Percentiles rank a stretch among this genome's conserved stretches.
phyloP scores from a whole-genome alignment of 2,797 vertebrate species.

The Myripristis jacobus region DNA sequence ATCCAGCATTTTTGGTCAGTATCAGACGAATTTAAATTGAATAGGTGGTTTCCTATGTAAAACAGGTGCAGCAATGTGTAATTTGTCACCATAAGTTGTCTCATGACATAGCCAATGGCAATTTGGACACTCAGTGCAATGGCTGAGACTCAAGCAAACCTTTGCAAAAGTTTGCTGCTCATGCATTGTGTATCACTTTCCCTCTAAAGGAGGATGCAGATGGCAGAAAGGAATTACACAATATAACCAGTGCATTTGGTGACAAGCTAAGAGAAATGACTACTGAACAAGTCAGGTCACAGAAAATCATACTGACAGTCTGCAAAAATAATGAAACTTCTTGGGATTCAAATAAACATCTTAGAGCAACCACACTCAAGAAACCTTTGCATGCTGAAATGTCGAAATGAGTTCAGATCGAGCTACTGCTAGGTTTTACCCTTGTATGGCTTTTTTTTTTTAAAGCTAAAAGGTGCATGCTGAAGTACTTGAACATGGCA shows the following conservation, averaged over 20 bases:
- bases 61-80: no score
- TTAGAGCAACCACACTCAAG: background rate
- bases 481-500: no score
- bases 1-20: no score
- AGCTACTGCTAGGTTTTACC: no score
- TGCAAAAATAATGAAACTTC: background rate
- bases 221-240: background rate
- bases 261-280: slow-evolving; percentile 8
- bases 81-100: background rate
- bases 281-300: slow-evolving; percentile 15
- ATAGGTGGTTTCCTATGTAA: no score
- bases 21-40: no score
- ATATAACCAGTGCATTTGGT: background rate
- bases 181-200: background rate
- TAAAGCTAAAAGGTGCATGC: no score
- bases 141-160: background rate
- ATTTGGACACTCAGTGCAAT: background rate
- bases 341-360: background rate
- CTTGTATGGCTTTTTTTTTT: no score
- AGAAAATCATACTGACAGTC: background rate
- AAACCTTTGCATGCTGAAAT: no score
- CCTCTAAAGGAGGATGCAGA: background rate
- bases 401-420: no score
- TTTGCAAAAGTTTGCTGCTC: background rate
- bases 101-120: background rate